Evolutionary conservation across 2,797 vertebrate genomes (phyloP).

Genomic region (Alosa sapidissima): DNA sequence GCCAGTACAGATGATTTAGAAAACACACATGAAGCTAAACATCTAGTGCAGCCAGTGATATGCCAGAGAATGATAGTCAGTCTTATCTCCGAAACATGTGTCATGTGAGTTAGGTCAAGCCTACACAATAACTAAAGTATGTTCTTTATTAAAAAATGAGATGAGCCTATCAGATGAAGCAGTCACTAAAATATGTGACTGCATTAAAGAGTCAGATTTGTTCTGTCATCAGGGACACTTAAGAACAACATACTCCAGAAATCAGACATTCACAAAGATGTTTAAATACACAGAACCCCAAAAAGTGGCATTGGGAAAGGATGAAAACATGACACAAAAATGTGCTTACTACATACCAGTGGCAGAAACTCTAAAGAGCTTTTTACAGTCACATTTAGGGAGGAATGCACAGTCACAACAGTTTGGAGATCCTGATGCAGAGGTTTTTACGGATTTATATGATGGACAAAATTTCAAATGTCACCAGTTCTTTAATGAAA

Average conservation of each 20-base stretch:
- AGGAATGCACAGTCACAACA: conserved; percentile 26
- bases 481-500: conserved; percentile 36
- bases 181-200: conserved; percentile 44
- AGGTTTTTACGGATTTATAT: conserved; percentile 32
- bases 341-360: too few species aligned
- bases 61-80: conserved; percentile 33
- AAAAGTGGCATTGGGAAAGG: neutral
- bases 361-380: conserved; percentile 9
- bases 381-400: conserved; percentile 29
- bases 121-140: conserved; percentile 37
- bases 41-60: conserved; percentile 19
- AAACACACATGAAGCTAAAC: conserved; percentile 7
- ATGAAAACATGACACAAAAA: neutral
- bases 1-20: conserved; percentile 18
- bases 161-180: conserved; percentile 37
- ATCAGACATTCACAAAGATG: conserved; percentile 33
- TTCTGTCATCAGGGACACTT: conserved; percentile 40
- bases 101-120: conserved; percentile 48
- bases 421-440: conserved; percentile 28
- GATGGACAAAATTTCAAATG: conserved; percentile 40
- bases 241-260: conserved; percentile 41
- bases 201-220: conserved; percentile 41
- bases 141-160: conserved; percentile 35
- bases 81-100: conserved; percentile 42
- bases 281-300: conserved; percentile 31